Conservation (phyloP, 2,888 invertebrate species). For the Zootermopsis nevadensis region DNA sequence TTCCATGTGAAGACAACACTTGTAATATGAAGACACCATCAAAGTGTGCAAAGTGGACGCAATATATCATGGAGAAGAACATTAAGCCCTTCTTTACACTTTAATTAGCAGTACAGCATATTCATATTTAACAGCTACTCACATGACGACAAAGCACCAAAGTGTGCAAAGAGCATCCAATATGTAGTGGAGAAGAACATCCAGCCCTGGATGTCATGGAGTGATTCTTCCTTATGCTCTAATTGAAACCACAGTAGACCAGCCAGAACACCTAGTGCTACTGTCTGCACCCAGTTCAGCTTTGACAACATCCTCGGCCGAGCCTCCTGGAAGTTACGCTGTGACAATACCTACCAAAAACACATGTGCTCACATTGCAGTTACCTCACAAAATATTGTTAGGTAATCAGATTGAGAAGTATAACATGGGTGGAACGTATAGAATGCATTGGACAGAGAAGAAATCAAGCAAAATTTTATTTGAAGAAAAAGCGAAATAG, state of each 20-base stretch:
- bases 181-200: conserved; percentile 87
- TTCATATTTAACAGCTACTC: conserved; percentile 61
- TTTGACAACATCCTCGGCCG: conserved; percentile 80
- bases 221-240: conserved; percentile 77
- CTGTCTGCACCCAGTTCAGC: conserved; percentile 81
- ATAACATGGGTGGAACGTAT: too few species aligned
- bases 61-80: conserved; percentile 85
- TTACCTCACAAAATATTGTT: too few species aligned
- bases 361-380: too few species aligned
- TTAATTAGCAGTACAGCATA: conserved; percentile 81
- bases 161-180: conserved; percentile 84
- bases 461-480: too few species aligned
- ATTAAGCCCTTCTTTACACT: conserved; percentile 84
- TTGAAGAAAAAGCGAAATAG: too few species aligned
- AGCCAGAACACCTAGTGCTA: conserved; percentile 76
- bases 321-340: conserved; percentile 81
- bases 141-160: conserved; percentile 84
- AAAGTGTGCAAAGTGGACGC: conserved; percentile 84
- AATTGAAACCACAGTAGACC: conserved; percentile 84
- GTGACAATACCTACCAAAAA: conserved; percentile 70
- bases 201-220: conserved; percentile 85
- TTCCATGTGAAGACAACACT: not conserved
- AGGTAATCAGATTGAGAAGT: too few species aligned
- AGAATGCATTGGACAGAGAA: too few species aligned
- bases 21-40: conserved; percentile 85